Percentiles rank a stretch among this genome's conserved stretches.
Conservation (phyloP, 2,888 invertebrate species). For the Sesia bembeciformis region DNA sequence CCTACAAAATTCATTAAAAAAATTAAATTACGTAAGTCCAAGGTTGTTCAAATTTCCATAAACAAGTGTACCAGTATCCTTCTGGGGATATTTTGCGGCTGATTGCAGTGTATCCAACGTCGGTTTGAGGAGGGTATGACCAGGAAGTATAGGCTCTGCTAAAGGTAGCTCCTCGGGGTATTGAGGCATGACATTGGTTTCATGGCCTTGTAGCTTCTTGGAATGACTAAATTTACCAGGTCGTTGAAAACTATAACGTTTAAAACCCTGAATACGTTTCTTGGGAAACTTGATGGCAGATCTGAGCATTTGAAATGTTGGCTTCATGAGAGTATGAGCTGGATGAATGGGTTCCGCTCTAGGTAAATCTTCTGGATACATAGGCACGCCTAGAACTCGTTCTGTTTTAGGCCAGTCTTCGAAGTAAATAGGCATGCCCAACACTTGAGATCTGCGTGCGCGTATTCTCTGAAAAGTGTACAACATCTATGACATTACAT, state of each 20-base stretch:
- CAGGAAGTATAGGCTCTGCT: conserved; percentile 26
- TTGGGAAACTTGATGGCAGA: conserved; percentile 33
- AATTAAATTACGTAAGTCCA: conserved; percentile 29
- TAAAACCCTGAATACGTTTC: not conserved
- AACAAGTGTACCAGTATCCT: conserved; percentile 16
- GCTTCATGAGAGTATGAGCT: conserved; percentile 35
- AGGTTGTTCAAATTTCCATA: conserved; percentile 33
- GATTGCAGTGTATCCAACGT: conserved; percentile 27
- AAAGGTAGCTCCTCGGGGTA: conserved; percentile 23
- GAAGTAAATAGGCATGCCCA: too few species aligned
- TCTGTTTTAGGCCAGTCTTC: too few species aligned
- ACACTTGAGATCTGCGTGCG: too few species aligned
- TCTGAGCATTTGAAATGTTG: conserved; percentile 23
- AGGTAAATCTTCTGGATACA: conserved; percentile 22
- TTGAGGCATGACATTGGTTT: conserved; percentile 5
- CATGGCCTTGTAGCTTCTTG: too few species aligned
- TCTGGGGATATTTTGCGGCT: conserved; percentile 27
- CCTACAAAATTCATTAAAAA: too few species aligned
- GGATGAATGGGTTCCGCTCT: conserved; percentile 23
- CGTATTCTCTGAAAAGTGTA: too few species aligned
- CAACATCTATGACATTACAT: too few species aligned
- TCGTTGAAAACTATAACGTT: too few species aligned
- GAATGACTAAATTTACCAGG: too few species aligned
- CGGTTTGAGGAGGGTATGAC: conserved; percentile 35
- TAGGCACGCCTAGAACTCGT: conserved; percentile 9